Base-by-base conservation (phyloP, 2,113 vertebrate genomes). In the Sturnira hondurensis region DNA sequence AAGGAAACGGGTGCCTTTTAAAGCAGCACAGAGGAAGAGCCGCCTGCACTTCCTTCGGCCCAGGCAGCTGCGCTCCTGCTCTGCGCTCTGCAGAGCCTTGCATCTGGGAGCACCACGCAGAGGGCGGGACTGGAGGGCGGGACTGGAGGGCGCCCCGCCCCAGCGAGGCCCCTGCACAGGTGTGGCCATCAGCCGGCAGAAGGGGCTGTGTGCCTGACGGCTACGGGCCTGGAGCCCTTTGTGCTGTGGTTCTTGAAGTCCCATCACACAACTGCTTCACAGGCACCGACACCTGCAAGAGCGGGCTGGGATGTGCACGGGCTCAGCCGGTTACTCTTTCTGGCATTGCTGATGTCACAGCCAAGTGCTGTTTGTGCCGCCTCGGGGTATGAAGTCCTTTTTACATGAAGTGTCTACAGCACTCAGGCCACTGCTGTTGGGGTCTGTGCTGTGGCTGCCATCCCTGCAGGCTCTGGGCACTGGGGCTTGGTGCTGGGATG, bases 31-130 rank as follows among this genome's bases (percentile, higher is more conserved):
- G 28, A 52, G 52, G 83, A 41, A 58, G 73, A 50, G 20, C 16
- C 22, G 10, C 9, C 47, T 10, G 22, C 50, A 1, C n/a, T n/a
- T 15, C 45, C 28, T 1, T 52, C 26, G 2, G 12, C 7, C 33
- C 12, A 36, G 28, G 28, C 14, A 43, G 36, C 4, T 0, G 8
- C 16, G 31, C 68, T 61, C 1, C 17, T n/a, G 0, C 36, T n/a
- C n/a, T n/a, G n/a, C n/a, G n/a, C 8, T 3, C 9, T 83, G 33
- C 20, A 7, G 0, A 12, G 2, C 5, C 17, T 5, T 8, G 26
- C 6, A 1, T 1, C 0, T 7, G 0, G 13, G 45, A 28, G 11
- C 7, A 0, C 4, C 6, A 9, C 41, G 4, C 3, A 17, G 43
- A 12, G 67, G 7, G n/a, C 11, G 47, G 47, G 47, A 0, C 52